Evolutionary conservation across 2,888 invertebrate genomes (phyloP).

Genomic region (Lasioglossum calceatum): DNA sequence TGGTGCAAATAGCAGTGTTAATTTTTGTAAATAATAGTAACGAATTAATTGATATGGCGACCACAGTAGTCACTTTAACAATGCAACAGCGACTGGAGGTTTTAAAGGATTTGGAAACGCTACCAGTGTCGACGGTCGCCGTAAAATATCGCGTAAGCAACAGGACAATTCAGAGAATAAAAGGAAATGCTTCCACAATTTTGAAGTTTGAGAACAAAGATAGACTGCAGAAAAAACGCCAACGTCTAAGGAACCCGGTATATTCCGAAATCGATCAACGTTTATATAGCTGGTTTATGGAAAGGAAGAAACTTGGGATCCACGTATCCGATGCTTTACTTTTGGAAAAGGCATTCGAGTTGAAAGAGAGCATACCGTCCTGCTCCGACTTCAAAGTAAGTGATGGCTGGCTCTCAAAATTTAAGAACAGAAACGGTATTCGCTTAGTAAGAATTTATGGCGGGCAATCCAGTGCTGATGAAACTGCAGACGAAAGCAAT

Average conservation of each 20-base stretch:
- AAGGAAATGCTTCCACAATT: neutral
- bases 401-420: neutral
- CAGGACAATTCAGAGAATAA: neutral
- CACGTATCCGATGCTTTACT: neutral
- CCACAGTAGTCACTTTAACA: neutral
- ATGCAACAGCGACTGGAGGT: neutral
- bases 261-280: neutral
- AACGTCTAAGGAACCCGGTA: neutral
- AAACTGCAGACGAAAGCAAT: neutral
- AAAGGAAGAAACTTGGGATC: neutral
- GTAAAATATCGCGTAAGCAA: neutral
- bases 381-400: neutral
- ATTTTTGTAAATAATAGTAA: neutral
- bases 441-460: neutral
- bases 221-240: neutral
- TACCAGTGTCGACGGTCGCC: neutral
- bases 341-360: neutral
- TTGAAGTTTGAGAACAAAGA: neutral
- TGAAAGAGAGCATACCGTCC: neutral
- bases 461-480: neutral
- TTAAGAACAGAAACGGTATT: neutral
- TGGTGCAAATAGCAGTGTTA: neutral
- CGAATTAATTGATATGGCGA: neutral
- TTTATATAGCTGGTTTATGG: neutral
- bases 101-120: neutral